A percentile compares a stretch with the other conserved stretches of the same genome.
Conservation (phyloP, 1,140 invertebrate species). For the Eriocheir sinensis region DNA sequence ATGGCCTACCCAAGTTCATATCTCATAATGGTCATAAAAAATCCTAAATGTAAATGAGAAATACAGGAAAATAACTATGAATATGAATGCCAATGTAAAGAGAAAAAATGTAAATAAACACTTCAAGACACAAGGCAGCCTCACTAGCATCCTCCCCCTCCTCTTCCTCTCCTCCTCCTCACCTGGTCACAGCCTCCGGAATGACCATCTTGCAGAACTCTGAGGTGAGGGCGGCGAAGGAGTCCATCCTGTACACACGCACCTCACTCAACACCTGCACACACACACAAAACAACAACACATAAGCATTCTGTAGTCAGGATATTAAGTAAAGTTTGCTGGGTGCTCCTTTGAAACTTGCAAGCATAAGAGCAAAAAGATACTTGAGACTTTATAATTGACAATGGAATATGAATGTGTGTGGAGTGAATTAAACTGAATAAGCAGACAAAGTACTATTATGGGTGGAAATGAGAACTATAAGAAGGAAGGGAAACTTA, state of each 20-base stretch:
- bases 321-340: neutral
- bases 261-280: constrained; percentile 68
- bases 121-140: too few relatives aligned
- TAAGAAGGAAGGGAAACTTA: constrained; percentile 18
- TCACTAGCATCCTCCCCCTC: too few relatives aligned
- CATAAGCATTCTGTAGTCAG: neutral
- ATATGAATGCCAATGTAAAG: too few relatives aligned
- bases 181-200: constrained; percentile 67
- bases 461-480: too few relatives aligned
- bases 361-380: neutral
- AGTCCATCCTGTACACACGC: constrained; percentile 57
- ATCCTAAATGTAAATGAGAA: too few relatives aligned
- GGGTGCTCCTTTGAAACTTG: neutral
- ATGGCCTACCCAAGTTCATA: too few relatives aligned
- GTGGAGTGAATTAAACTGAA: too few relatives aligned
- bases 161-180: neutral
- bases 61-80: too few relatives aligned
- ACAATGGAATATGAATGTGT: too few relatives aligned
- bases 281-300: neutral
- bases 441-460: too few relatives aligned
- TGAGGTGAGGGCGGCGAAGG: constrained; percentile 43
- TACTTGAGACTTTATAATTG: neutral
- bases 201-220: constrained; percentile 64
- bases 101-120: too few relatives aligned
- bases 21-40: too few relatives aligned